phyloP scores from a whole-genome alignment of 2,888 invertebrate species.

The Volucella bombylans region DNA sequence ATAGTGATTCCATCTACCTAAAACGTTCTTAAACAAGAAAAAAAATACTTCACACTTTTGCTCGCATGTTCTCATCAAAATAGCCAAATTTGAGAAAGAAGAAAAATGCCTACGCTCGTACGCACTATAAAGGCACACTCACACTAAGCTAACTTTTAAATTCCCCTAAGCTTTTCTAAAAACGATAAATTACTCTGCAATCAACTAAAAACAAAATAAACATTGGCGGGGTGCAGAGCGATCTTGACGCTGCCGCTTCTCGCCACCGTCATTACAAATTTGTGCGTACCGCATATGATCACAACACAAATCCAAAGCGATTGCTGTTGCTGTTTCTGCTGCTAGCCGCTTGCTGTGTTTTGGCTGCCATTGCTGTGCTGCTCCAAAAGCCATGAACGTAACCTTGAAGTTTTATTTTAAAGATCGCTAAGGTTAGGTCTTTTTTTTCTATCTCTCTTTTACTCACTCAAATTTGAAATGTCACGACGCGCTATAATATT shows the following conservation, averaged over 20 bases:
- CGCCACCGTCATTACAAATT: slow-evolving; percentile 21
- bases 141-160: slow-evolving; percentile 38
- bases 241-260: slow-evolving; percentile 10
- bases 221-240: slow-evolving; percentile 24
- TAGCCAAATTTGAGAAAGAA: neutral
- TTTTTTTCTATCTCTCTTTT: slow-evolving; percentile 1
- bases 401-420: slow-evolving; percentile 72
- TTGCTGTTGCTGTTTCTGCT: slow-evolving; percentile 14
- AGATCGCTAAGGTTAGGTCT: slow-evolving; percentile 34
- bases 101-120: slow-evolving; percentile 30
- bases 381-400: slow-evolving; percentile 69
- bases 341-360: slow-evolving; percentile 23
- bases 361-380: slow-evolving; percentile 51
- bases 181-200: slow-evolving; percentile 61
- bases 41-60: neutral
- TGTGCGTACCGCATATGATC: slow-evolving; percentile 63
- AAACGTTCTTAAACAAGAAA: no score
- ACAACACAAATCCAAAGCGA: slow-evolving; percentile 61
- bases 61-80: neutral
- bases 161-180: slow-evolving; percentile 49
- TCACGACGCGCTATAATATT: slow-evolving; percentile 31
- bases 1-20: no score
- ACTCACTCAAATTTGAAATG: slow-evolving; percentile 31
- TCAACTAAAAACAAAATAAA: slow-evolving; percentile 16
- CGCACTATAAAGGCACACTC: slow-evolving; percentile 19